These are phyloP conservation scores for Leptosomus discolor DNA, from an alignment of 2,113 vertebrate genomes.

Conservation along the genomic window DNA sequence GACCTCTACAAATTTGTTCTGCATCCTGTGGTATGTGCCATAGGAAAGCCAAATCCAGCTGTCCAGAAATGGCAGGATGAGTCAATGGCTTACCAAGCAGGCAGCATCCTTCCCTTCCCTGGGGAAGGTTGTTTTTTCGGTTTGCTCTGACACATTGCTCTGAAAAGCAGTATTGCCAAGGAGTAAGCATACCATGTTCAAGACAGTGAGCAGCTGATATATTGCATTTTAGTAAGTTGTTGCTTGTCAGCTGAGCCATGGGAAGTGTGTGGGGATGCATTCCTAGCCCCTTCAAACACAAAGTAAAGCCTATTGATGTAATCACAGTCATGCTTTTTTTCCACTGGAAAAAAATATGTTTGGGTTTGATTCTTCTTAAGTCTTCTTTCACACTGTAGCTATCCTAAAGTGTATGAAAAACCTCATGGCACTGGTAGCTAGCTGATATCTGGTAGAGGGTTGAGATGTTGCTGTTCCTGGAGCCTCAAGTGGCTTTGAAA, in stretches of 20 bases:
- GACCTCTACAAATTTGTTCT: neutral
- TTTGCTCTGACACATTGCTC: neutral
- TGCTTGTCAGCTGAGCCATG: neutral
- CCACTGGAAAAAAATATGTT: neutral
- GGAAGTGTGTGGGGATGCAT: neutral
- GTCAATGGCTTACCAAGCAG: neutral
- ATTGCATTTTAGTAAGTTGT: neutral
- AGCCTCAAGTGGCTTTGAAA: conserved; percentile 7
- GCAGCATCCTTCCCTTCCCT: neutral
- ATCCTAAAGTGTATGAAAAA: neutral
- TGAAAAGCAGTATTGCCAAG: neutral
- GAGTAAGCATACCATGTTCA: neutral
- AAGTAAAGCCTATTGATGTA: neutral
- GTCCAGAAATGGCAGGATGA: neutral
- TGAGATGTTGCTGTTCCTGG: neutral
- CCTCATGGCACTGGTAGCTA: neutral
- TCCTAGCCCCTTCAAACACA: neutral
- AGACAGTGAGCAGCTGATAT: neutral
- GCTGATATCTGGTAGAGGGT: neutral
- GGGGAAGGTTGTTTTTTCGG: neutral
- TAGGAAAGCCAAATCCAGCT: neutral
- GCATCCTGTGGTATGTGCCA: neutral
- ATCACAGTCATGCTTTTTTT: neutral
- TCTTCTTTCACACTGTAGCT: neutral
- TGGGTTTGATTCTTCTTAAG: neutral